These are phyloP conservation scores for Cosmia trapezina DNA, from an alignment of 2,888 invertebrate species.

Conservation along the genomic window DNA sequence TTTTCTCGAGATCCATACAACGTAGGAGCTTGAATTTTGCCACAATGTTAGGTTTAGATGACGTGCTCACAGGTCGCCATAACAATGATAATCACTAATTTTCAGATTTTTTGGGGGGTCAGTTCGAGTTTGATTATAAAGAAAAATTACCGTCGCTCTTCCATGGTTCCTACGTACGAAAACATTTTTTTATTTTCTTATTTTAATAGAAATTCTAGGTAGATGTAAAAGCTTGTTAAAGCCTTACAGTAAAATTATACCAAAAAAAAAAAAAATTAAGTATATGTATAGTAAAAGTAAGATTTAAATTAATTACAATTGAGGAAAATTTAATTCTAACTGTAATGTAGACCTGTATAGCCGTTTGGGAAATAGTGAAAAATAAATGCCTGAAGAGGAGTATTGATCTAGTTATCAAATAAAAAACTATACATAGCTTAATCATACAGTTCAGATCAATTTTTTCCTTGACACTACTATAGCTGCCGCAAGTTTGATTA, in stretches of 20 bases:
- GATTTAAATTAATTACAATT: no score
- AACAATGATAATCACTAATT: background rate
- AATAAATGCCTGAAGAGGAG: background rate
- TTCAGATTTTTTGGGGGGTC: background rate
- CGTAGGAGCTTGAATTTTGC: no score
- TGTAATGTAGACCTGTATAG: no score
- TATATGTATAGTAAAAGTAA: no score
- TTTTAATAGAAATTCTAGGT: background rate
- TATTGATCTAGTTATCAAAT: background rate
- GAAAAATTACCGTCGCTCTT: background rate
- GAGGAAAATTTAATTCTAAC: no score
- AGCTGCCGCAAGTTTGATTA: background rate
- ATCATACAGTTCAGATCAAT: no score
- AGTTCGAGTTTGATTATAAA: no score
- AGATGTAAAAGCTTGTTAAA: no score
- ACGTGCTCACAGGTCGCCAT: background rate
- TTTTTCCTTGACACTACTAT: background rate
- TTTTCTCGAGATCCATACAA: background rate
- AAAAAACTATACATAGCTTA: background rate
- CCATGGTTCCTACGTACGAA: background rate
- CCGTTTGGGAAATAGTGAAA: background rate
- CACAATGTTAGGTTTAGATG: background rate
- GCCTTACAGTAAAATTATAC: background rate
- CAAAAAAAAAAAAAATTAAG: no score
- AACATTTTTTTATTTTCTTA: background rate